phyloP scores from a whole-genome alignment of 2,113 vertebrate genomes.

The Tetrao urogallus region DNA sequence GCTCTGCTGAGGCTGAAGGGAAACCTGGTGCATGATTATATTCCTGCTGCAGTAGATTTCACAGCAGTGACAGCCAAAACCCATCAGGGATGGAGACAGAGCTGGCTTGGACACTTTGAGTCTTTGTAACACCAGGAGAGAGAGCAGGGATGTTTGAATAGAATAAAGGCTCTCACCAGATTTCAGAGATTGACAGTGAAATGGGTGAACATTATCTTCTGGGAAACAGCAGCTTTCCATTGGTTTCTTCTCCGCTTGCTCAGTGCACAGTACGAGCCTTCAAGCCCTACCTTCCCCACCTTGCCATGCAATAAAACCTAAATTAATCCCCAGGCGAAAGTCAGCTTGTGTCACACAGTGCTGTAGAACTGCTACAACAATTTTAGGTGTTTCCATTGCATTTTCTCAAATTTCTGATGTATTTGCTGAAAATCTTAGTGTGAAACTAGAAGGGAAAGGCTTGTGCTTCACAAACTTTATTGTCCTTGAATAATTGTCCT shows the following conservation, averaged over 20 bases:
- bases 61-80: not conserved
- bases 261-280: not conserved
- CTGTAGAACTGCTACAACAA: not conserved
- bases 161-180: not conserved
- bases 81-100: not conserved
- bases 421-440: not conserved
- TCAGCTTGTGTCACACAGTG: not conserved
- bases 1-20: not conserved
- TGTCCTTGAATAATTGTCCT: accelerated
- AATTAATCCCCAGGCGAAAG: not conserved
- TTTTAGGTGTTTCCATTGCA: not conserved
- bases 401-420: not conserved
- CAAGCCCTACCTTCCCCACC: not conserved
- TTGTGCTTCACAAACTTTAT: not conserved
- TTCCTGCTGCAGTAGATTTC: not conserved
- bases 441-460: not conserved
- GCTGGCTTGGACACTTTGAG: not conserved
- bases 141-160: not conserved
- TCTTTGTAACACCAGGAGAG: not conserved
- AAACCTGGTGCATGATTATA: not conserved
- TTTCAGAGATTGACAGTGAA: not conserved
- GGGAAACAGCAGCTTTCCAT: not conserved
- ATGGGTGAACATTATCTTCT: not conserved
- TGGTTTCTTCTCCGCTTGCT: not conserved
- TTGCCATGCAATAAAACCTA: not conserved